Conservation (phyloP, 1,140 invertebrate species). For the Euura lappo region DNA sequence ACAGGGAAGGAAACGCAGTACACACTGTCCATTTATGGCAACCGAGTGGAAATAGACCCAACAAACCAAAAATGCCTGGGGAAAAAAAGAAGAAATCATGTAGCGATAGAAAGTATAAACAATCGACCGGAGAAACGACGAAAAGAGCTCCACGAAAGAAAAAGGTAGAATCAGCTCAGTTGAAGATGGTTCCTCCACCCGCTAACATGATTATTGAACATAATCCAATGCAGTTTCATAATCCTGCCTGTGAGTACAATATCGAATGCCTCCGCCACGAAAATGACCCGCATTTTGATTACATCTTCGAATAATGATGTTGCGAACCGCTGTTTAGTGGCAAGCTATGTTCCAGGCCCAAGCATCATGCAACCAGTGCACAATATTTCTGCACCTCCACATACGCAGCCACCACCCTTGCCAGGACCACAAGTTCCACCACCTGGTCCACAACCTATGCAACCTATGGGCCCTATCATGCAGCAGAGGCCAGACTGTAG, state of each 20-base stretch:
- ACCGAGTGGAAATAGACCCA: constrained; percentile 55
- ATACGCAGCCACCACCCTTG: constrained; percentile 30
- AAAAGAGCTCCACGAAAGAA: constrained; percentile 28
- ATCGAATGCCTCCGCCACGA: neutral
- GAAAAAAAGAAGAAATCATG: constrained; percentile 44
- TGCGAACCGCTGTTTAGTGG: constrained; percentile 31
- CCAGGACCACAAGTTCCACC: constrained; percentile 19
- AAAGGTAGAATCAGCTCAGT: constrained; percentile 19
- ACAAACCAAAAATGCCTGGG: constrained; percentile 44
- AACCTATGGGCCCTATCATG: constrained; percentile 46
- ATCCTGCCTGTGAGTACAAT: constrained; percentile 31
- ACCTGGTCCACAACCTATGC: constrained; percentile 35
- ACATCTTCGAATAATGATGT: neutral
- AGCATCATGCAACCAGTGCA: constrained; percentile 44
- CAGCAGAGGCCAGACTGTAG: constrained; percentile 51
- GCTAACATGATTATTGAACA: constrained; percentile 37
- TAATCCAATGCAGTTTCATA: constrained; percentile 39
- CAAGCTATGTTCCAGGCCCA: constrained; percentile 39
- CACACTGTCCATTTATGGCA: constrained; percentile 58
- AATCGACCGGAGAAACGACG: constrained; percentile 7
- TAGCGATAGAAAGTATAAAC: constrained; percentile 34
- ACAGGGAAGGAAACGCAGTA: constrained; percentile 53
- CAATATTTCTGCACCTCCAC: constrained; percentile 34
- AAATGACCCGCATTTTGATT: neutral
- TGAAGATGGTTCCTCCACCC: constrained; percentile 30